phyloP scores from a whole-genome alignment of 1,140 invertebrate genomes.

The Metaphire vulgaris region DNA sequence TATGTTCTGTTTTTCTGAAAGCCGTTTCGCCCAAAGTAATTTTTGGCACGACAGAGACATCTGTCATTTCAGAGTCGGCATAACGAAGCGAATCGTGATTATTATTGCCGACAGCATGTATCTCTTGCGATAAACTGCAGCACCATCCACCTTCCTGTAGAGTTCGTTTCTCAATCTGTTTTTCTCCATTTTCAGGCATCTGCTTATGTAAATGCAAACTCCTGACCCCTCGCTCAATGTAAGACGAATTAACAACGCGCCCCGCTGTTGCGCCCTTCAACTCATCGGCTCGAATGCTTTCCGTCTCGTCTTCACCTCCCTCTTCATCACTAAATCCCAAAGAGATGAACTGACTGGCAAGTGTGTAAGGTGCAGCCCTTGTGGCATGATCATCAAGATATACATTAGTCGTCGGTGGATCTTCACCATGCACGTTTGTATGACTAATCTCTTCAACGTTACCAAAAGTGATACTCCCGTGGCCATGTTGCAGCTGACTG shows the following conservation, averaged over 20 bases:
- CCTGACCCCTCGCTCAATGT: too few relatives aligned
- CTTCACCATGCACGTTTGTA: slow-evolving; percentile 35
- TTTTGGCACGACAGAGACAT: neutral
- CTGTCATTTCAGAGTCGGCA: neutral
- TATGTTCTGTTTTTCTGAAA: slow-evolving; percentile 1
- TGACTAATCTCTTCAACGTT: slow-evolving; percentile 42
- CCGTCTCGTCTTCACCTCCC: slow-evolving; percentile 40
- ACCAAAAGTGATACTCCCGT: slow-evolving; percentile 11
- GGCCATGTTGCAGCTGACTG: neutral
- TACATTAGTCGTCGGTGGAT: slow-evolving; percentile 34
- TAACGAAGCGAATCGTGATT: neutral
- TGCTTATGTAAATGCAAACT: slow-evolving; percentile 11
- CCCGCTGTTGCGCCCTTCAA: neutral
- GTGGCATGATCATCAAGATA: slow-evolving; percentile 43
- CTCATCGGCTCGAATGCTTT: slow-evolving; percentile 30
- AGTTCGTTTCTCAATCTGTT: neutral
- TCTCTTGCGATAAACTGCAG: neutral
- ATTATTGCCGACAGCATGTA: neutral
- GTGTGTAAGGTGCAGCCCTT: slow-evolving; percentile 47
- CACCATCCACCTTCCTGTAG: neutral
- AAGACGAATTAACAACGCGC: neutral
- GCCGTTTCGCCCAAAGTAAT: neutral
- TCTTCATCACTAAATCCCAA: slow-evolving; percentile 42
- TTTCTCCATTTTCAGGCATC: slow-evolving; percentile 6
- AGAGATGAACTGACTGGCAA: slow-evolving; percentile 48